Conservation (phyloP, 1,140 invertebrate genomes). For the Limonius californicus region DNA sequence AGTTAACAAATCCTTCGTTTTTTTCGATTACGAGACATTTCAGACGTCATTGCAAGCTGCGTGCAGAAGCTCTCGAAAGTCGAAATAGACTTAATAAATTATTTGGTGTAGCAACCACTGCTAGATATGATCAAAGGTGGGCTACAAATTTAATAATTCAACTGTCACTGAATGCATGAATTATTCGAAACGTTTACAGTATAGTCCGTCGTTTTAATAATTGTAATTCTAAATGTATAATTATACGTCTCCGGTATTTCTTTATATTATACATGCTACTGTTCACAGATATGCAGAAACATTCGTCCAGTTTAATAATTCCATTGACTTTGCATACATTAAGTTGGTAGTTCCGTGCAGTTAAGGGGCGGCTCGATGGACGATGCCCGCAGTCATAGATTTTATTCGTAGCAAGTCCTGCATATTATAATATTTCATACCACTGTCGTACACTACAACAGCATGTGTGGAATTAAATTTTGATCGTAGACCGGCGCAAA, state of each 20-base stretch:
- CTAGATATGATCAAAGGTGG: slow-evolving; percentile 11
- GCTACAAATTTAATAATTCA: slow-evolving; percentile 7
- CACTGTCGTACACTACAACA: too few species aligned
- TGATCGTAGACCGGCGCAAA: background rate
- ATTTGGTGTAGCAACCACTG: slow-evolving; percentile 11
- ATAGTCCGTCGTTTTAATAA: slow-evolving; percentile 9
- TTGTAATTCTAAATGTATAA: slow-evolving; percentile 11
- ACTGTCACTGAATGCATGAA: slow-evolving; percentile 14
- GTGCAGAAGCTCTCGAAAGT: background rate
- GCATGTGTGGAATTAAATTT: slow-evolving; percentile 8
- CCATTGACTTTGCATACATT: slow-evolving; percentile 1
- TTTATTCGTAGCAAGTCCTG: background rate
- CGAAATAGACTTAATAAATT: slow-evolving; percentile 6
- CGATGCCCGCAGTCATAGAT: slow-evolving; percentile 1
- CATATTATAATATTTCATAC: slow-evolving; percentile 10
- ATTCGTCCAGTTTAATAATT: slow-evolving; percentile 2
- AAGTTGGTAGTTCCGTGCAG: background rate
- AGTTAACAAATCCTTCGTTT: too few species aligned
- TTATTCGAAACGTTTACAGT: slow-evolving; percentile 5
- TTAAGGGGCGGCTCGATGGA: background rate
- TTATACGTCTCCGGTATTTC: background rate
- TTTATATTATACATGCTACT: slow-evolving; percentile 14
- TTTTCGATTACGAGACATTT: background rate
- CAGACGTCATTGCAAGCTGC: background rate
- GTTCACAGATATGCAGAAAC: slow-evolving; percentile 10